phyloP scores from a whole-genome alignment of 1,140 invertebrate species.

The Venturia canescens region DNA sequence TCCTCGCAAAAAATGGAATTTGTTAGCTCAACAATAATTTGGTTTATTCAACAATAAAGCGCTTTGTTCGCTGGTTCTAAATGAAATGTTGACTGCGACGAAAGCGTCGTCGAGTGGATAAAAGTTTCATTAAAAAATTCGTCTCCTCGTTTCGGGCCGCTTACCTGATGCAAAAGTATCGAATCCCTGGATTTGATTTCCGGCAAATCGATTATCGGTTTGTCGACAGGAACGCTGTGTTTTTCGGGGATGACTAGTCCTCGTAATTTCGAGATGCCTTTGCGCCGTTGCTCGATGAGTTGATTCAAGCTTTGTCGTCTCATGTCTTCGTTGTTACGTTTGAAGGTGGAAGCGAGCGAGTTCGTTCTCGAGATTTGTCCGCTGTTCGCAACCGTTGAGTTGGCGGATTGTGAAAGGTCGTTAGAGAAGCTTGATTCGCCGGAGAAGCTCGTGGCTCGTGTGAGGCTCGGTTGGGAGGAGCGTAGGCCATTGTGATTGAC shows the following conservation, averaged over 20 bases:
- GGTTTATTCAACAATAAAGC: too few species aligned
- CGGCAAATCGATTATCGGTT: conserved; percentile 82
- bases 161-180: conserved; percentile 69
- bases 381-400: neutral
- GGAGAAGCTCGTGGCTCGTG: conserved; percentile 78
- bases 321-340: conserved; percentile 68
- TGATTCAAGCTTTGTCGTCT: conserved; percentile 79
- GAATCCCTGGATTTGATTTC: conserved; percentile 86
- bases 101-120: too few species aligned
- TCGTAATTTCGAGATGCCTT: conserved; percentile 88
- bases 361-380: conserved; percentile 70
- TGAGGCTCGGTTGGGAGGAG: conserved; percentile 56
- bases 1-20: too few species aligned
- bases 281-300: conserved; percentile 87
- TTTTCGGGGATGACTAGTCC: conserved; percentile 91
- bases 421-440: conserved; percentile 58
- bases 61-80: too few species aligned
- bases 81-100: too few species aligned
- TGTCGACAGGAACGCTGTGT: conserved; percentile 77
- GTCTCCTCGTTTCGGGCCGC: too few species aligned
- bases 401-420: conserved; percentile 46
- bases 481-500: conserved; percentile 22
- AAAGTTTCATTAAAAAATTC: too few species aligned
- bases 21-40: too few species aligned
- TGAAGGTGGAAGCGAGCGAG: conserved; percentile 73